Conservation (phyloP, 2,888 invertebrate genomes). For the Trichacis sp. region DNA sequence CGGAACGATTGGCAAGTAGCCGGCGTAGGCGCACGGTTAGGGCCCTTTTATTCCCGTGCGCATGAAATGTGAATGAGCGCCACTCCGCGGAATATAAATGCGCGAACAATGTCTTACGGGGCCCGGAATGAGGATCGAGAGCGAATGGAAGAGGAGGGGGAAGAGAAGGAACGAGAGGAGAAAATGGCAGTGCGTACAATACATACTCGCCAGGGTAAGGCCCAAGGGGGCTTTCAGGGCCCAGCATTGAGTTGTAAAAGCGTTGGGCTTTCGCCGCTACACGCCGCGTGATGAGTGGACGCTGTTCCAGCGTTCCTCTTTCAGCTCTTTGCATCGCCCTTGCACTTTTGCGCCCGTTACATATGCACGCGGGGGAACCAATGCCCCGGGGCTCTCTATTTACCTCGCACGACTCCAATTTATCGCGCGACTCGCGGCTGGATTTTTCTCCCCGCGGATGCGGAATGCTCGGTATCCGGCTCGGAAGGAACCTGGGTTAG, state of each 20-base stretch:
- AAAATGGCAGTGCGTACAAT: constrained; percentile 33
- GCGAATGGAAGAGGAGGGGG: too few species aligned
- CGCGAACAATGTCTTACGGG: constrained; percentile 54
- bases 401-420: neutral
- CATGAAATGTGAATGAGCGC: constrained; percentile 56
- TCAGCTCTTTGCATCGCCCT: constrained; percentile 61
- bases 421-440: neutral
- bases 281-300: constrained; percentile 69
- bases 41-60: constrained; percentile 21
- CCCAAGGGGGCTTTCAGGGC: constrained; percentile 53
- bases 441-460: neutral
- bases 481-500: too few species aligned
- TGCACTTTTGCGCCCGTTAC: constrained; percentile 50
- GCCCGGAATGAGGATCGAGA: constrained; percentile 35
- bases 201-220: constrained; percentile 40
- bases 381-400: constrained; percentile 3
- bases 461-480: constrained; percentile 4
- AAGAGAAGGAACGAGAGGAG: constrained; percentile 27
- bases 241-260: constrained; percentile 69
- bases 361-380: constrained; percentile 17
- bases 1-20: constrained; percentile 7
- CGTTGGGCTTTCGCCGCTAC: constrained; percentile 66
- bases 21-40: constrained; percentile 25
- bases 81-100: constrained; percentile 56
- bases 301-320: constrained; percentile 67